phyloP scores from a whole-genome alignment of 2,113 vertebrate species.

The Phalacrocorax pelagicus region DNA sequence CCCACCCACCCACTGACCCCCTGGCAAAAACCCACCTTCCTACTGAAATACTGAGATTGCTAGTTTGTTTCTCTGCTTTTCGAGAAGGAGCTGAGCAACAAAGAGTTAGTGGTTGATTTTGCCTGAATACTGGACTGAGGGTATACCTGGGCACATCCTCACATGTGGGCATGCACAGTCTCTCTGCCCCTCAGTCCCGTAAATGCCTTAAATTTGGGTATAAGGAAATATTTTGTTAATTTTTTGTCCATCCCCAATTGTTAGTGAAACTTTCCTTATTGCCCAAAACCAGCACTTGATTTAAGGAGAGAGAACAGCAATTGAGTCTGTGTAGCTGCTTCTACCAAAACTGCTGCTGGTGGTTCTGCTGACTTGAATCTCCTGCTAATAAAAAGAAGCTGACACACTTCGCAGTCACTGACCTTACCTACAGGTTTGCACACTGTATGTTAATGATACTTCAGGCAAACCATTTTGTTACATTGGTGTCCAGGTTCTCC shows the following conservation, averaged over 20 bases:
- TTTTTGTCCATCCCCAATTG: not conserved
- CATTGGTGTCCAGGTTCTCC: not conserved
- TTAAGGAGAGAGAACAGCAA: not conserved
- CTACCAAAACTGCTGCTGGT: not conserved
- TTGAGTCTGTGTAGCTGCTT: not conserved
- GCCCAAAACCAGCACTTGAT: accelerated
- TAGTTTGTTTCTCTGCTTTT: not conserved
- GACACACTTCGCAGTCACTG: not conserved
- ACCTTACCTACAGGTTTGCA: not conserved
- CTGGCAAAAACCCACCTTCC: no score
- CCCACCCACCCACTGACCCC: no score
- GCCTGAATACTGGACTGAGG: not conserved
- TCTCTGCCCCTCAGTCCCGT: not conserved
- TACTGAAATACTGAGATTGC: not conserved
- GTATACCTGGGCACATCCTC: not conserved
- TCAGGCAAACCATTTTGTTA: not conserved
- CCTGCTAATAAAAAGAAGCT: not conserved
- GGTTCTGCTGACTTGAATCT: not conserved
- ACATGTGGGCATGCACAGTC: not conserved
- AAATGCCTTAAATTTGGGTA: not conserved
- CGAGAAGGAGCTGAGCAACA: not conserved
- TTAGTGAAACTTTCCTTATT: not conserved
- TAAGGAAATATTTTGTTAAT: not conserved
- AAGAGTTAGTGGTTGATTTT: not conserved
- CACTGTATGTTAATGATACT: not conserved